Percentiles rank a stretch among this genome's conserved stretches.
These are phyloP conservation scores for Formica exsecta DNA, from an alignment of 1,140 invertebrate species.

Conservation along the genomic window DNA sequence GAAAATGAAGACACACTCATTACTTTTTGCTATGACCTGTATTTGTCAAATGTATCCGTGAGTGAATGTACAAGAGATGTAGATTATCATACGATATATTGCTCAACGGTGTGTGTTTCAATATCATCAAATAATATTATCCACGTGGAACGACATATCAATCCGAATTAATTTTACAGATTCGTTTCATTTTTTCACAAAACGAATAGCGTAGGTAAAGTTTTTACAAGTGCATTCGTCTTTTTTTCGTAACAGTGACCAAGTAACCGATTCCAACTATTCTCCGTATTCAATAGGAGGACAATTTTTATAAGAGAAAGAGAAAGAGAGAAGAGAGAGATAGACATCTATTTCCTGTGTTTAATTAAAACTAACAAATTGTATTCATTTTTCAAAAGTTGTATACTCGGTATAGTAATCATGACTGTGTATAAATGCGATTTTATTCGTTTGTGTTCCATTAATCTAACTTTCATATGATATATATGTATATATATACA, in stretches of 20 bases:
- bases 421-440: constrained; percentile 55
- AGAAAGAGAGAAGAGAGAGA: constrained; percentile 4
- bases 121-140: constrained; percentile 23
- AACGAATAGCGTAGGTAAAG: constrained; percentile 32
- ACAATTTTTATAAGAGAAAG: constrained; percentile 40
- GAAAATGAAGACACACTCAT: constrained; percentile 12
- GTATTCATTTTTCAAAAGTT: constrained; percentile 45
- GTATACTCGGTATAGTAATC: constrained; percentile 54
- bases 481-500: constrained; percentile 61
- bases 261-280: constrained; percentile 40
- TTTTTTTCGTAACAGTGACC: constrained; percentile 18
- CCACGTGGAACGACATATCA: constrained; percentile 1
- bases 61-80: constrained; percentile 80
- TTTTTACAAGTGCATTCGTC: constrained; percentile 46
- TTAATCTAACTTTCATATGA: constrained; percentile 32
- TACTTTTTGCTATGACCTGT: constrained; percentile 81
- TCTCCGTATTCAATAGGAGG: constrained; percentile 25
- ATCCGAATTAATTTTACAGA: constrained; percentile 23
- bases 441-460: constrained; percentile 56
- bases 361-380: constrained; percentile 63
- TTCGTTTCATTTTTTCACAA: constrained; percentile 60
- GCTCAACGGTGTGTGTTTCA: not conserved
- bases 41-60: constrained; percentile 81
- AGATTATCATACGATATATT: constrained; percentile 20
- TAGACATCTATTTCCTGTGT: constrained; percentile 39